Evolutionary conservation across 2,113 vertebrate species (phyloP).

Genomic region (Tympanuchus pallidicinctus): DNA sequence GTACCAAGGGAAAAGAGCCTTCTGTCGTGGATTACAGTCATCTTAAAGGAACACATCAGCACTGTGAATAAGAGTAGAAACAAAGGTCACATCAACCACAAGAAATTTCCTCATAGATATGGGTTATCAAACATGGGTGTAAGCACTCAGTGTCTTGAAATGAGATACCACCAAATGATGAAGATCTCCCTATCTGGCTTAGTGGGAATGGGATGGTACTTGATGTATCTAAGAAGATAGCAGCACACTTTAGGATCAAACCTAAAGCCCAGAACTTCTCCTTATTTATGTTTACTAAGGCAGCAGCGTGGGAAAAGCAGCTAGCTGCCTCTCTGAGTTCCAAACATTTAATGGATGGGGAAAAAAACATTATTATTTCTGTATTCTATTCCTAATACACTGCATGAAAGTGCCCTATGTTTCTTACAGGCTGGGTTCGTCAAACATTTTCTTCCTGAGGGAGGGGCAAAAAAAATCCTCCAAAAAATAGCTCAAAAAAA

Average conservation of each 20-base stretch:
- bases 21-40: not conserved
- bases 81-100: not conserved
- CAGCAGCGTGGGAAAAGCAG: not conserved
- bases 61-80: not conserved
- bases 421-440: not conserved
- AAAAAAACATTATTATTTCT: not conserved
- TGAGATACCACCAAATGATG: not conserved
- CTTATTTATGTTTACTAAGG: not conserved
- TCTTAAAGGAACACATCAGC: not conserved
- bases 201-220: not conserved
- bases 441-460: not conserved
- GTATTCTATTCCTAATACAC: not conserved
- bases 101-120: not conserved
- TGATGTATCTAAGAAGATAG: not conserved
- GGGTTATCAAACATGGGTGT: not conserved
- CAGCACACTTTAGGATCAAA: not conserved
- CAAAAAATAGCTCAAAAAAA: not conserved
- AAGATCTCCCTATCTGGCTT: not conserved
- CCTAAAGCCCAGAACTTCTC: not conserved
- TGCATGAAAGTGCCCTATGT: not conserved
- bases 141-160: not conserved
- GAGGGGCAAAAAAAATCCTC: not conserved
- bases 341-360: not conserved
- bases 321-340: not conserved
- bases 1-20: not conserved